Evolutionary conservation across 2,113 vertebrate species (phyloP).

Genomic region (Oryzias celebensis): DNA sequence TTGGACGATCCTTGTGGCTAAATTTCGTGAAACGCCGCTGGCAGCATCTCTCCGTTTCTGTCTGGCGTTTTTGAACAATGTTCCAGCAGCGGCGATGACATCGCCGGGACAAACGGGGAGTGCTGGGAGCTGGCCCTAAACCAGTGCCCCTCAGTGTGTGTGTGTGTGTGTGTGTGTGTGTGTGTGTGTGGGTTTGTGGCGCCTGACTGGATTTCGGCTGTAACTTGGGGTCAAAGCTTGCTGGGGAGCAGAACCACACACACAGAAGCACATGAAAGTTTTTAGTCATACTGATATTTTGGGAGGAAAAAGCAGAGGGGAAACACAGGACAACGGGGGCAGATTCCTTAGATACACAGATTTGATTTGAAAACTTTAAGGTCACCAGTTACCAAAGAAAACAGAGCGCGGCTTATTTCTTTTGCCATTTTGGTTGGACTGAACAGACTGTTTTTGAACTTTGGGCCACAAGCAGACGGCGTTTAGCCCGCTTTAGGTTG

Average conservation of each 20-base stretch:
- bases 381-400: too few relatives aligned
- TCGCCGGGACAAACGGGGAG: slow-evolving; percentile 52
- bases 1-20: slow-evolving; percentile 42
- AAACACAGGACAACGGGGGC: too few relatives aligned
- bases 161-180: slow-evolving; percentile 39
- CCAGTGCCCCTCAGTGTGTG: slow-evolving; percentile 42
- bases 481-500: too few relatives aligned
- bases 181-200: slow-evolving; percentile 44
- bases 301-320: too few relatives aligned
- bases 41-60: slow-evolving; percentile 11
- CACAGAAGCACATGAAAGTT: too few relatives aligned
- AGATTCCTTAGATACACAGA: too few relatives aligned
- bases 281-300: too few relatives aligned
- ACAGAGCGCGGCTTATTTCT: too few relatives aligned
- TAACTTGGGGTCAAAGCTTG: slow-evolving; percentile 49
- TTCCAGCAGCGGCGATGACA: slow-evolving; percentile 54
- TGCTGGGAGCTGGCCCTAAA: slow-evolving; percentile 51
- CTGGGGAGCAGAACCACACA: slow-evolving; percentile 26
- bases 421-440: too few relatives aligned
- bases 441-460: too few relatives aligned
- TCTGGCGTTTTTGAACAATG: slow-evolving; percentile 42
- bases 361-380: too few relatives aligned
- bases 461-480: too few relatives aligned
- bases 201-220: slow-evolving; percentile 67
- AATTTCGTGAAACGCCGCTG: slow-evolving; percentile 37